Evolutionary conservation across 2,113 vertebrate genomes (phyloP).

Genomic region (Turdus rufiventris): DNA sequence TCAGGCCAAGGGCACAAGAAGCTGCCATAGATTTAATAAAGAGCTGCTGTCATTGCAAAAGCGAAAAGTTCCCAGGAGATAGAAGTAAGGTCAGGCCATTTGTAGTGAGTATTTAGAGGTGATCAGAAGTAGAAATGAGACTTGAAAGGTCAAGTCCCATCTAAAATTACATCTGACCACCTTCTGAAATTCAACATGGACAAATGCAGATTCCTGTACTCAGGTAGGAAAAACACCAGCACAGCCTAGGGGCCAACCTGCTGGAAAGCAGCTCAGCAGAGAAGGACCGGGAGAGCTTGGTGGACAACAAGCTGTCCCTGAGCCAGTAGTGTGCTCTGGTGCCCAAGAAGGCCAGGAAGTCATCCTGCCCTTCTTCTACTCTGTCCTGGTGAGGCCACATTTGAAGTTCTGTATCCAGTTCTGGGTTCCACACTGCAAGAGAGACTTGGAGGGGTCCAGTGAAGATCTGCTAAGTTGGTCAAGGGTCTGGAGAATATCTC

Average conservation of each 20-base stretch:
- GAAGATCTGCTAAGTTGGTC: background rate
- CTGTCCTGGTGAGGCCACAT: background rate
- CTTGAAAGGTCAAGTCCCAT: background rate
- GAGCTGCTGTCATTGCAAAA: background rate
- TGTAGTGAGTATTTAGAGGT: background rate
- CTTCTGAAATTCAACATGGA: background rate
- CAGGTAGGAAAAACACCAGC: no score
- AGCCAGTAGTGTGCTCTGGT: background rate
- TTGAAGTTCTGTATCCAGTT: background rate
- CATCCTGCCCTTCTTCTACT: background rate
- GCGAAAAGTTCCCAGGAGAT: background rate
- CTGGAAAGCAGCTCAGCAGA: background rate
- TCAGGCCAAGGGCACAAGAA: background rate
- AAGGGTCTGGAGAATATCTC: background rate
- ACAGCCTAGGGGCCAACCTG: background rate
- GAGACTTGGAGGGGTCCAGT: background rate
- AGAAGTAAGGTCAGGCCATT: background rate
- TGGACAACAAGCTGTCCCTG: background rate
- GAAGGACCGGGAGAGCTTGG: background rate
- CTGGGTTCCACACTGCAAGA: background rate
- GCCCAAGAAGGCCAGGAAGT: background rate
- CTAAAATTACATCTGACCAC: background rate
- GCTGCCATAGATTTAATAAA: background rate
- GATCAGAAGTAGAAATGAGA: background rate
- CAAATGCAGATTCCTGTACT: no score